A percentile compares a stretch with the other conserved stretches of the same genome.
Conservation (phyloP, 2,797 vertebrate species). For the Sebastes iracundus region DNA sequence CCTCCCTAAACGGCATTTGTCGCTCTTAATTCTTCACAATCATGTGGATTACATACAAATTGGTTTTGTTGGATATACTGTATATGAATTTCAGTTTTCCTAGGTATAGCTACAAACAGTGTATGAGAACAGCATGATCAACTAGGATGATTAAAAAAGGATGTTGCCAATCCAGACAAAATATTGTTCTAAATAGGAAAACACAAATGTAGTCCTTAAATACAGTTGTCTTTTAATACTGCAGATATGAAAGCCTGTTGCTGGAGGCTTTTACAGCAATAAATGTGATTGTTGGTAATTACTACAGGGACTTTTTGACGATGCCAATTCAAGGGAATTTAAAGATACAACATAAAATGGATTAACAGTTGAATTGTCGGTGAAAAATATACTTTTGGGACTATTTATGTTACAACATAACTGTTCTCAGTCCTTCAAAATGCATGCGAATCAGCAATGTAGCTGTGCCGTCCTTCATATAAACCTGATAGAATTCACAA, state of each 20-base stretch:
- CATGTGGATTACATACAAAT: too few species aligned
- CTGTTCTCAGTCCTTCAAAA: neutral
- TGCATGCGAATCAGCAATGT: neutral
- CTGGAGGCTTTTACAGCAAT: neutral
- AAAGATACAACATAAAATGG: neutral
- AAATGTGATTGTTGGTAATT: neutral
- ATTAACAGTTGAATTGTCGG: neutral
- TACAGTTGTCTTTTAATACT: conserved; percentile 12
- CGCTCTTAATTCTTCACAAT: too few species aligned
- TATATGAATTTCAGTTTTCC: too few species aligned
- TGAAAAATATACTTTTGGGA: neutral
- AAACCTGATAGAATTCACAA: neutral
- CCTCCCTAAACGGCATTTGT: too few species aligned
- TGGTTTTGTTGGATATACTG: too few species aligned
- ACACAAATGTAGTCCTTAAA: conserved; percentile 9
- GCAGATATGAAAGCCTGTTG: conserved; percentile 1
- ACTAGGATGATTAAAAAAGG: neutral
- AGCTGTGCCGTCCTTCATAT: neutral
- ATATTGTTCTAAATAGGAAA: neutral
- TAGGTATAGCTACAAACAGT: too few species aligned
- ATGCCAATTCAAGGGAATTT: neutral
- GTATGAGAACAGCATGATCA: neutral
- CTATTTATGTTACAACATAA: neutral
- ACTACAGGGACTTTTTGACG: neutral
- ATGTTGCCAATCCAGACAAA: neutral